A percentile compares a stretch with the other conserved stretches of the same genome.
Conservation (phyloP, 2,113 vertebrate genomes). For the Peromyscus maniculatus region DNA sequence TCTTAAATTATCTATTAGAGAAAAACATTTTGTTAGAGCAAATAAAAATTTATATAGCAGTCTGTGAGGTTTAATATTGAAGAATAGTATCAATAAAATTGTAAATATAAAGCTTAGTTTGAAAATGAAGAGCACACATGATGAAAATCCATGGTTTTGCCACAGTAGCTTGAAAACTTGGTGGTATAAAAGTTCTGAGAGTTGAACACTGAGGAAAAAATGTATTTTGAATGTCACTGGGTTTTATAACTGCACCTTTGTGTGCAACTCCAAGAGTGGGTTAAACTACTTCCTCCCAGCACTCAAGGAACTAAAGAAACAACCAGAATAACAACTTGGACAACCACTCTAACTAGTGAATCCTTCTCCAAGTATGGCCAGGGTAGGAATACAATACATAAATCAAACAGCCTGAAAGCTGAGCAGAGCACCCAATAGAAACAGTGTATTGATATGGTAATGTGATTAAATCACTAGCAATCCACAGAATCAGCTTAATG, state of each 20-base stretch:
- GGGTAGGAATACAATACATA: no score
- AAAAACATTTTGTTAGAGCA: not conserved
- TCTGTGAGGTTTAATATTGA: not conserved
- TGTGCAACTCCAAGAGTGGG: not conserved
- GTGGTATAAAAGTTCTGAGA: not conserved
- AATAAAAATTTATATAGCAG: not conserved
- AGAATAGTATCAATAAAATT: not conserved
- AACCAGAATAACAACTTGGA: not conserved
- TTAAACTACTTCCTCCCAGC: not conserved
- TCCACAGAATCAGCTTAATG: no score
- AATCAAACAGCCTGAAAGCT: not conserved
- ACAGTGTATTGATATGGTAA: not conserved
- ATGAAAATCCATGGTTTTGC: not conserved
- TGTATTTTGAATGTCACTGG: not conserved
- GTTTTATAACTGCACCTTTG: not conserved
- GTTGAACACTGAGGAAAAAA: not conserved
- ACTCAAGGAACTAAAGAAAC: not conserved
- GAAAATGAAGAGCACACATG: not conserved
- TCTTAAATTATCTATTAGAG: not conserved
- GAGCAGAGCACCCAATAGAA: not conserved
- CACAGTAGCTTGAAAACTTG: not conserved
- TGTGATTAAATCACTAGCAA: no score
- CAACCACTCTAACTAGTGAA: not conserved
- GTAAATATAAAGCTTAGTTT: not conserved
- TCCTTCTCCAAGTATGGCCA: not conserved